Base-by-base conservation (phyloP, 2,797 vertebrate species). In the Chrosomus eos region DNA sequence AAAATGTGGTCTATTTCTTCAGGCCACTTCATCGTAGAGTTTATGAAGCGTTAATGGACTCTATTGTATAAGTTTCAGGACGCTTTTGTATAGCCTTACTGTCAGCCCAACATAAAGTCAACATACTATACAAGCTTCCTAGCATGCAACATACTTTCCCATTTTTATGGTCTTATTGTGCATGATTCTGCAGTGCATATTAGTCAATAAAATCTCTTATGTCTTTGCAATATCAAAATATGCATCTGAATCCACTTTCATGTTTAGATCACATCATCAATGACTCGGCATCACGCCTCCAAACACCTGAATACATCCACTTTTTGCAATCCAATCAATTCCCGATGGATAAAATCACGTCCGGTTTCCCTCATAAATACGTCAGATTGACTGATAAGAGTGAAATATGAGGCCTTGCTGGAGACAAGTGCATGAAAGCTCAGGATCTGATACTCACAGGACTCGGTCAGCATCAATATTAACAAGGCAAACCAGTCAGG, bases 21-120 rank as follows among this genome's bases (percentile, higher is more conserved):
- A 33, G 33, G 18, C 31, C 55, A 55, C 58, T 78, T 48, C 19
- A 53, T 66, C 23, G 66, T 38, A 26, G 55, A 67, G 38, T 68
- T 73, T 62, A 43, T 31, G 66, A 66, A 64, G 31, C 58, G 6
- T 81, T 86, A 40, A 77, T 58, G n/a, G 36, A 70, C 75, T 73
- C 33, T 60, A 14, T 66, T 85, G 80, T 58, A 72, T 45, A 16
- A 73, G 67, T 60, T 31, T 75, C 64, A 67, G 51, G 31, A 71
- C 14, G 28, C 43, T 80, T 88, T 80, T 80, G 74, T 87, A 80
- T 86, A 33, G n/a, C n/a, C n/a, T n/a, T 71, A 85, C 53, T 45
- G 33, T 60, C 36, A 58, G 81, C 33, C 82, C 40, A 51, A 80
- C 26, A 74, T 71, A 86, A 79, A 83, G 84, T 85, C 83, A 88